phyloP scores from a whole-genome alignment of 2,113 vertebrate genomes.

The Ibidorhyncha struthersii region DNA sequence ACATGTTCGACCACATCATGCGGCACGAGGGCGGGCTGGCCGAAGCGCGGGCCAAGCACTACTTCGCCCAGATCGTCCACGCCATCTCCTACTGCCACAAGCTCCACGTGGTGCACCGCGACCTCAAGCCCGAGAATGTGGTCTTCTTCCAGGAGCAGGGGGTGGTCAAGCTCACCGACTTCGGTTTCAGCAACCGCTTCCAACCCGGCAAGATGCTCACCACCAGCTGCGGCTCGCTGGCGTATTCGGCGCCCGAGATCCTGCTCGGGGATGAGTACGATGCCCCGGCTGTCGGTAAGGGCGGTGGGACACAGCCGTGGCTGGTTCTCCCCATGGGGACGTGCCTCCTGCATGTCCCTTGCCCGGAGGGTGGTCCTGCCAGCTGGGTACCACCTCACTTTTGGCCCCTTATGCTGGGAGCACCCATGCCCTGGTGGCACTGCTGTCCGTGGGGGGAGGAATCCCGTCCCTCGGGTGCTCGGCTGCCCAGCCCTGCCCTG shows the following conservation, averaged over 20 bases:
- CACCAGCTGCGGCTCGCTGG: slow-evolving; percentile 89
- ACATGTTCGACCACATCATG: slow-evolving; percentile 90
- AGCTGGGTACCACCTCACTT: fast-evolving
- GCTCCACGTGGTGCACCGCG: slow-evolving; percentile 87
- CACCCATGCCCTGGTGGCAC: fast-evolving
- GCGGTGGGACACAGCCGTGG: not conserved
- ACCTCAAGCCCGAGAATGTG: slow-evolving; percentile 91
- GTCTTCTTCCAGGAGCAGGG: slow-evolving; percentile 89
- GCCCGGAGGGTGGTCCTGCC: not conserved
- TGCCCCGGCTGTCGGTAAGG: slow-evolving; percentile 87
- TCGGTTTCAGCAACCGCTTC: slow-evolving; percentile 90
- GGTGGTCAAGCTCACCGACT: slow-evolving; percentile 88
- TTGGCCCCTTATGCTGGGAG: not conserved
- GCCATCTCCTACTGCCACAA: slow-evolving; percentile 89
- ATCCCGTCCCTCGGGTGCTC: not conserved
- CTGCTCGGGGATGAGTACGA: slow-evolving; percentile 89
- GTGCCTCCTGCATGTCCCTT: not conserved
- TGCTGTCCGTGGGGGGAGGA: not conserved
- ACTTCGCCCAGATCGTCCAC: slow-evolving; percentile 86
- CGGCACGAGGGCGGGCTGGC: slow-evolving; percentile 84
- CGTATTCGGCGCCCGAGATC: slow-evolving; percentile 88
- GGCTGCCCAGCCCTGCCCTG: not conserved
- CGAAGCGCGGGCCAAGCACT: slow-evolving; percentile 80
- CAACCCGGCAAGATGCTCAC: slow-evolving; percentile 87
- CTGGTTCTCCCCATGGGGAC: not conserved